These are phyloP conservation scores for Puma concolor DNA, from an alignment of 2,113 vertebrate species.

Conservation along the genomic window DNA sequence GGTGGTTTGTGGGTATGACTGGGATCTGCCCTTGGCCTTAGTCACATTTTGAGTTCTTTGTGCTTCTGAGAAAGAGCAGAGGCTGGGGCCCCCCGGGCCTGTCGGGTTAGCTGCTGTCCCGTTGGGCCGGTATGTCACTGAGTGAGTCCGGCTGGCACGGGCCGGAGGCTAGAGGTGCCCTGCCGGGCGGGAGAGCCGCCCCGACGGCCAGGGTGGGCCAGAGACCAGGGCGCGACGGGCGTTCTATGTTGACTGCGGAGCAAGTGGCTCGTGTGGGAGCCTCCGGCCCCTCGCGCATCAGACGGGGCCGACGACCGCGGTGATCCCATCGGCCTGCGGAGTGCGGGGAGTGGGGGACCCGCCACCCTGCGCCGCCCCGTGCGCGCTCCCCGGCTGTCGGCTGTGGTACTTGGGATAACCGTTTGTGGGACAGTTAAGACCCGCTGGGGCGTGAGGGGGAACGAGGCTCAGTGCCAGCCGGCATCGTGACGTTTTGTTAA, in stretches of 20 bases:
- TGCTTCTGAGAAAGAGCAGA: conserved; percentile 11
- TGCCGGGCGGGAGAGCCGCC: fast-evolving
- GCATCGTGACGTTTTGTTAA: fast-evolving
- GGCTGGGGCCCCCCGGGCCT: neutral
- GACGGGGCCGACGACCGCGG: fast-evolving
- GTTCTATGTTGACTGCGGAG: fast-evolving
- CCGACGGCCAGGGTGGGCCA: fast-evolving
- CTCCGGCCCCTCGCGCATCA: neutral
- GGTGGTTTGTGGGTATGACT: conserved; percentile 66
- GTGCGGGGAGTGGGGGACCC: neutral
- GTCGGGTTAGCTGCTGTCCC: neutral
- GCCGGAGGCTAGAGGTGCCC: neutral
- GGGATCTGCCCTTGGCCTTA: neutral
- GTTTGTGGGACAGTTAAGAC: too few relatives aligned
- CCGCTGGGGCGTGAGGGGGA: fast-evolving
- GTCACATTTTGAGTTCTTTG: neutral
- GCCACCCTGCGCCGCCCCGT: fast-evolving
- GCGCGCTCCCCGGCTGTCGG: fast-evolving
- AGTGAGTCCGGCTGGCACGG: neutral
- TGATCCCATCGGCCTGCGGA: fast-evolving
- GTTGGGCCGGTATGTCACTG: fast-evolving
- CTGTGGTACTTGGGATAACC: neutral
- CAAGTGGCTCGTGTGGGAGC: neutral
- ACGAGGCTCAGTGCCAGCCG: neutral
- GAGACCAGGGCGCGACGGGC: fast-evolving